phyloP scores from a whole-genome alignment of 92 coral and sea anemone genomes.

The Bergia sp. region DNA sequence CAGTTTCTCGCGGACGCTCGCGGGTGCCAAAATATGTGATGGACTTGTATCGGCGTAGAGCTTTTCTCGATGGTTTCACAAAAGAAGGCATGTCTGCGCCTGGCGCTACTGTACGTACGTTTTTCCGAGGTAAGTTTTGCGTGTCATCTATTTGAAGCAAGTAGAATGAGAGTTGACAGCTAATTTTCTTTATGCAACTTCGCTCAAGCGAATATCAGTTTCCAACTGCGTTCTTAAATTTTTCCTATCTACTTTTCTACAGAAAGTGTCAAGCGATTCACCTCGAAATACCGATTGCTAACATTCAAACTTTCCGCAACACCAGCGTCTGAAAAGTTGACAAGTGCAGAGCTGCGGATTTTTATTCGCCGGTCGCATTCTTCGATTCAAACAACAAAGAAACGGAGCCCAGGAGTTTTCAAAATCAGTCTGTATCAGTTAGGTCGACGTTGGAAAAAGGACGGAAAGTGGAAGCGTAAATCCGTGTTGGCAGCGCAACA shows the following conservation, averaged over 20 bases:
- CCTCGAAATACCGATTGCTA: constrained; percentile 70
- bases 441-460: constrained; percentile 55
- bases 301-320: constrained; percentile 85
- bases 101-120: constrained; percentile 79
- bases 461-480: constrained; percentile 77
- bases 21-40: constrained; percentile 87
- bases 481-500: constrained; percentile 53
- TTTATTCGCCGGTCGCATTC: constrained; percentile 91
- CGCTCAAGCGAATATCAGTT: constrained; percentile 43
- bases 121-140: constrained; percentile 79
- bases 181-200: constrained; percentile 43
- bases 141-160: constrained; percentile 34
- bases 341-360: constrained; percentile 77
- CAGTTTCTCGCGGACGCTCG: constrained; percentile 73
- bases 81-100: constrained; percentile 66
- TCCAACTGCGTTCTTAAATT: constrained; percentile 34
- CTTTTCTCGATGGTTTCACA: constrained; percentile 71
- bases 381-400: constrained; percentile 22
- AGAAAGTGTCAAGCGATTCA: constrained; percentile 54
- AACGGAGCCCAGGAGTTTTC: constrained; percentile 63
- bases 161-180: constrained; percentile 16
- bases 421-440: constrained; percentile 76
- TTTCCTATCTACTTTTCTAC: constrained; percentile 3
- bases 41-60: constrained; percentile 78
- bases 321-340: constrained; percentile 65